Evolutionary conservation across 2,113 vertebrate genomes (phyloP).

Genomic region (Sorex fumeus): DNA sequence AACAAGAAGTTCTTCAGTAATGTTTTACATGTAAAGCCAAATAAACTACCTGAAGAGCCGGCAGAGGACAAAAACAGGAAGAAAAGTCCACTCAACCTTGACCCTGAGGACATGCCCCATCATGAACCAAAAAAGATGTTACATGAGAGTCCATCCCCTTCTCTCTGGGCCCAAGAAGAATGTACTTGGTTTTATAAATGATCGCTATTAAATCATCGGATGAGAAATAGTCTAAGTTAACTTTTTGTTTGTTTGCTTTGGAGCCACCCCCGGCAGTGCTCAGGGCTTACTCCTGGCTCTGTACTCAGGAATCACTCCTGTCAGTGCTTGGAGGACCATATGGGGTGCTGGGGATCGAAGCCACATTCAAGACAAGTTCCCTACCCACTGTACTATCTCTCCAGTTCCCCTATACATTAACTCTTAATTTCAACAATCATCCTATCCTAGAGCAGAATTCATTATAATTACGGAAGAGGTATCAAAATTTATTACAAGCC

Average conservation of each 20-base stretch:
- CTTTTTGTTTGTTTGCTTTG: too few species aligned
- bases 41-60: background rate
- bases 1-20: background rate
- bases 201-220: constrained; percentile 25
- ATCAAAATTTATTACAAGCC: constrained; percentile 14
- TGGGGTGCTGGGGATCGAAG: too few species aligned
- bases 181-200: constrained; percentile 5
- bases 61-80: background rate
- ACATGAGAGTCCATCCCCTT: background rate
- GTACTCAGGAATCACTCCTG: too few species aligned
- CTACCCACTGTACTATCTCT: too few species aligned
- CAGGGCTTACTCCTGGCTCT: too few species aligned
- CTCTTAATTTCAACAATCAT: constrained; percentile 48
- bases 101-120: background rate
- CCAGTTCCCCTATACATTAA: background rate
- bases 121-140: background rate
- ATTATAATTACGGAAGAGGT: constrained; percentile 16
- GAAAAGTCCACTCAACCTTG: background rate
- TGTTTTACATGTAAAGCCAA: background rate
- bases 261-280: too few species aligned
- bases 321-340: too few species aligned
- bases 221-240: background rate
- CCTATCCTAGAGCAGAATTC: constrained; percentile 40
- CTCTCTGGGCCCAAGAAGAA: background rate
- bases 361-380: too few species aligned